These are phyloP conservation scores for Volucella inanis DNA, from an alignment of 2,888 invertebrate genomes.

Conservation along the genomic window DNA sequence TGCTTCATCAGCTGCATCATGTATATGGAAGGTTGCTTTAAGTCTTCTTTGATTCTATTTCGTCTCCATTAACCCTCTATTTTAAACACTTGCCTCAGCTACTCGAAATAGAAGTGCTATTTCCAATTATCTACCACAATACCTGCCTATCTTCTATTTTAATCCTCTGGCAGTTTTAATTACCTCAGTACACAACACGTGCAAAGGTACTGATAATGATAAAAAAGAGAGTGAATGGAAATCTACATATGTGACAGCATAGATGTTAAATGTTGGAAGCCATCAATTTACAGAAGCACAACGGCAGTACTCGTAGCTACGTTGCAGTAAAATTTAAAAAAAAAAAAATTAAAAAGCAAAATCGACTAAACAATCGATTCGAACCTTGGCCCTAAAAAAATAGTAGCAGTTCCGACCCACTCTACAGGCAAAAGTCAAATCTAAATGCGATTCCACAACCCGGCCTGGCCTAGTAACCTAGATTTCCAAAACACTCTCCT, in stretches of 20 bases:
- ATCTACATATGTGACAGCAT: conserved; percentile 11
- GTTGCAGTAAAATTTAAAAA: conserved; percentile 3
- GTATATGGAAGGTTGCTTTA: too few species aligned
- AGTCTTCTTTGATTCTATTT: too few species aligned
- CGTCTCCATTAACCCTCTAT: too few species aligned
- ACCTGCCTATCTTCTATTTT: not conserved
- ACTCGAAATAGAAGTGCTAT: too few species aligned
- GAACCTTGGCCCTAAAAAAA: conserved; percentile 69
- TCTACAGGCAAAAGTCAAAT: conserved; percentile 30
- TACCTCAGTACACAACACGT: conserved; percentile 50
- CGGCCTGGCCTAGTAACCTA: conserved; percentile 70
- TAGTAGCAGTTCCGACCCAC: conserved; percentile 37
- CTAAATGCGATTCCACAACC: conserved; percentile 59
- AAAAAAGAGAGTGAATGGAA: not conserved
- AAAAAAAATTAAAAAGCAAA: conserved; percentile 9
- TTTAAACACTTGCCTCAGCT: too few species aligned
- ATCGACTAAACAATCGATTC: conserved; percentile 61
- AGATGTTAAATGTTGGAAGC: conserved; percentile 30
- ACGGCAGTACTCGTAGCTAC: not conserved
- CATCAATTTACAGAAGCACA: conserved; percentile 30
- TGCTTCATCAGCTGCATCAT: too few species aligned
- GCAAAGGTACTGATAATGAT: conserved; percentile 22
- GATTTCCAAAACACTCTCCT: conserved; percentile 62
- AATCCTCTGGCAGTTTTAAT: conserved; percentile 32
- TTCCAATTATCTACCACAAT: too few species aligned